phyloP scores from a whole-genome alignment of 2,113 vertebrate species.

The Octodon degus region DNA sequence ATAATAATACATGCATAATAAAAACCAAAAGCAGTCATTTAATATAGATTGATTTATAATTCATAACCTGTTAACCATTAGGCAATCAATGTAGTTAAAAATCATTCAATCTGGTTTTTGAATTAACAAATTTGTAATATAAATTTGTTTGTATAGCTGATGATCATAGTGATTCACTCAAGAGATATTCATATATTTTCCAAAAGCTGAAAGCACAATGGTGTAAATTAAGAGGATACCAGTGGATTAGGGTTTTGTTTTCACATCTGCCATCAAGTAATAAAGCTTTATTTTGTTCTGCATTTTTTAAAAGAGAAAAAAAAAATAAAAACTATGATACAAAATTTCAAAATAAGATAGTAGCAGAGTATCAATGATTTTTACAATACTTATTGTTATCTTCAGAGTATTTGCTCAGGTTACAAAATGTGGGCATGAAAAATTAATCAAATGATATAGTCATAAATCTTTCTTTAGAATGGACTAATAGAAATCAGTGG shows the following conservation, averaged over 20 bases:
- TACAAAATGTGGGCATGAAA: no score
- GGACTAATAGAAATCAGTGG: no score
- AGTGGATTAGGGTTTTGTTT: background rate
- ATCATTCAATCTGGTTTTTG: slow-evolving; percentile 12
- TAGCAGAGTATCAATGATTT: no score
- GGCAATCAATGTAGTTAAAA: slow-evolving; percentile 51
- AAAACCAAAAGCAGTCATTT: background rate
- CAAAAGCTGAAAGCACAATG: background rate
- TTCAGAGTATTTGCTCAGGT: no score
- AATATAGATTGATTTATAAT: slow-evolving; percentile 35
- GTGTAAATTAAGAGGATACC: background rate
- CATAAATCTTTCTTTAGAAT: no score
- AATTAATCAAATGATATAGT: no score
- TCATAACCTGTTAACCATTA: slow-evolving; percentile 38
- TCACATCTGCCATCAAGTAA: background rate
- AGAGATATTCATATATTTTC: background rate
- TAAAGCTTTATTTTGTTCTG: slow-evolving; percentile 23
- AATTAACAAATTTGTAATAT: slow-evolving; percentile 4
- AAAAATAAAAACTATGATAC: no score
- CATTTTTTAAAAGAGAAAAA: background rate
- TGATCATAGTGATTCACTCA: background rate
- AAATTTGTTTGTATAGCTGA: slow-evolving; percentile 5
- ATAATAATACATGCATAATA: slow-evolving; percentile 49
- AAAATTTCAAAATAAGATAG: no score
- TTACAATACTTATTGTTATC: no score